Conservation (phyloP, 1,140 invertebrate genomes). For the Trachelipus rathkii region DNA sequence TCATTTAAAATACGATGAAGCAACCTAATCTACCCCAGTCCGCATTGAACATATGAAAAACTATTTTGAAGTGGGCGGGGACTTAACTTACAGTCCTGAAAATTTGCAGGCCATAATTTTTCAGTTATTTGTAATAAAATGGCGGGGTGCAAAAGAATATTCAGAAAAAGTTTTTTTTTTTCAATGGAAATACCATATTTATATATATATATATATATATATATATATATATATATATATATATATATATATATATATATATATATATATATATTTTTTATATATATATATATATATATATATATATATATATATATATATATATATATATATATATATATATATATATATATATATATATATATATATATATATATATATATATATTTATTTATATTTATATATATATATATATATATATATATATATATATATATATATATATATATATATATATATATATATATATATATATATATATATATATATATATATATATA, state of each 20-base stretch:
- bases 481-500: constrained; percentile 20
- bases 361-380: constrained; percentile 19
- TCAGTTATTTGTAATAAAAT: no score
- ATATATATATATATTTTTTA: constrained; percentile 7
- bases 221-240: background rate
- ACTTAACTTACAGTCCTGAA: no score
- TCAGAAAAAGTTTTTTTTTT: no score
- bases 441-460: constrained; percentile 17
- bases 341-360: constrained; percentile 20
- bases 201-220: constrained; percentile 8
- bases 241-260: constrained; percentile 20
- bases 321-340: constrained; percentile 20
- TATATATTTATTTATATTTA: background rate
- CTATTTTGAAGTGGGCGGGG: no score
- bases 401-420: background rate
- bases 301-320: constrained; percentile 17
- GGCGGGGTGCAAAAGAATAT: no score
- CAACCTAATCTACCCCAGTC: no score
- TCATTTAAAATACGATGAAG: no score
- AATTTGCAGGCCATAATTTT: no score
- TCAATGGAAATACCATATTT: no score
- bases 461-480: constrained; percentile 17
- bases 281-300: constrained; percentile 14
- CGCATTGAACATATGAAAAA: no score
- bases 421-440: constrained; percentile 20